phyloP scores from a whole-genome alignment of 2,888 invertebrate genomes.

The Drosophila pseudotakahashii region DNA sequence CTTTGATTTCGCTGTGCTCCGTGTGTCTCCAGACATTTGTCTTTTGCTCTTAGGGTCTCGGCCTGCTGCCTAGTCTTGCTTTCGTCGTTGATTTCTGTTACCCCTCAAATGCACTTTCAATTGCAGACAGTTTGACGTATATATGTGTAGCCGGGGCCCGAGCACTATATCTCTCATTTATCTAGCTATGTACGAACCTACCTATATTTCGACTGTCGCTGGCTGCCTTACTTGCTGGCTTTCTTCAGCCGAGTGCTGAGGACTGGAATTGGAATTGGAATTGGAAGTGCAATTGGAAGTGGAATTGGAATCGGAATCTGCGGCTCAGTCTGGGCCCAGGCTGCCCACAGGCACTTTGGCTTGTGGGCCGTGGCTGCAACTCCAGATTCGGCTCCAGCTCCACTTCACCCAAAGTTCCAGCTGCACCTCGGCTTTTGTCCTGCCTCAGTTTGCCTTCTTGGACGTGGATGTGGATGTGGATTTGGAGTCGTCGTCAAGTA shows the following conservation, averaged over 20 bases:
- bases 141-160: slow-evolving; percentile 58
- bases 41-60: slow-evolving; percentile 47
- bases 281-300: slow-evolving; percentile 33
- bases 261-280: slow-evolving; percentile 27
- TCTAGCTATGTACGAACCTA: slow-evolving; percentile 60
- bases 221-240: slow-evolving; percentile 41
- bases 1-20: slow-evolving; percentile 67
- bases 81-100: slow-evolving; percentile 48
- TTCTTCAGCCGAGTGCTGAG: slow-evolving; percentile 54
- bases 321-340: slow-evolving; percentile 36
- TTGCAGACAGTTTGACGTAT: slow-evolving; percentile 76
- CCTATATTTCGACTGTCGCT: slow-evolving; percentile 47
- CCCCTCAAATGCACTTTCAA: slow-evolving; percentile 78
- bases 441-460: slow-evolving; percentile 58
- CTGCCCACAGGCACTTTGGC: slow-evolving; percentile 74
- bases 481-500: slow-evolving; percentile 62
- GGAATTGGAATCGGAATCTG: slow-evolving; percentile 36
- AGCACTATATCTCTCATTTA: slow-evolving; percentile 76
- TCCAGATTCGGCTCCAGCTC: slow-evolving; percentile 17
- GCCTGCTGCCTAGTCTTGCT: slow-evolving; percentile 14
- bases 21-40: slow-evolving; percentile 73
- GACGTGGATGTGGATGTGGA: slow-evolving; percentile 46
- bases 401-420: slow-evolving; percentile 21
- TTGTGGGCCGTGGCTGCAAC: slow-evolving; percentile 58
- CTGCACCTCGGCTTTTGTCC: slow-evolving; percentile 26